Base-by-base conservation (phyloP, 1,140 invertebrate genomes). In the Bombus consobrinus region DNA sequence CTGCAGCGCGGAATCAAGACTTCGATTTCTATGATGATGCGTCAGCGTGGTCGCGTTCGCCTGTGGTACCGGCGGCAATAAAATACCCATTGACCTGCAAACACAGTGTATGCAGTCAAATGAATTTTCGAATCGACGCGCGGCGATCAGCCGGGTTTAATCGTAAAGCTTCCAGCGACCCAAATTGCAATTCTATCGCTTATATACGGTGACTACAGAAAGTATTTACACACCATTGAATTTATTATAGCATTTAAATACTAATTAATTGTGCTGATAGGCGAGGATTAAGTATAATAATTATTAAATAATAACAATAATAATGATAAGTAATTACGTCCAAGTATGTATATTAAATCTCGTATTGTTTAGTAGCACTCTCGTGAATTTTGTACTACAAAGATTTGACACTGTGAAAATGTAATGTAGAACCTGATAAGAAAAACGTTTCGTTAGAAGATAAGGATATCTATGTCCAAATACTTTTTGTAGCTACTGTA, bases 1-100 rank as follows among this genome's bases (percentile, higher is more conserved):
- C 93, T 98, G 98, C 69, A 98, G 95, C 37, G 98, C 98, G 75
- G 98, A 98, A 94, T 98, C 98, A 91, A 98, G 94, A 92, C 98
- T 98, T 78, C 98, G 96, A 95, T 98, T 98, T 87, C 98, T 96
- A 94, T 98, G 98, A 93, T 98, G 98, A 86, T 97, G 96, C 10
- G 96, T 97, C 81, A 96, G 90, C 41, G 95, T 95, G 22, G 95
- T 94, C 81, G 94, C 93, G 15, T 93, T 94, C 68, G 96, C 95
- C 92, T 97, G 97, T 57, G 96, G 96, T 47, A 97, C 96, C n/a
- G 97, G 97, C 78, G 97, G 97, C 88, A 97, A 94, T 74, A 97
- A 94, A 90, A 97, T 97, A 75, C 97, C 97, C 97, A 97, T 97
- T 87, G 97, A 97, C 95, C 97, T 97, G 94, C 10, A 89, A 87